Percentiles rank a stretch among this genome's conserved stretches.
Conservation (phyloP, 2,113 vertebrate species). For the Mystacornis crossleyi region DNA sequence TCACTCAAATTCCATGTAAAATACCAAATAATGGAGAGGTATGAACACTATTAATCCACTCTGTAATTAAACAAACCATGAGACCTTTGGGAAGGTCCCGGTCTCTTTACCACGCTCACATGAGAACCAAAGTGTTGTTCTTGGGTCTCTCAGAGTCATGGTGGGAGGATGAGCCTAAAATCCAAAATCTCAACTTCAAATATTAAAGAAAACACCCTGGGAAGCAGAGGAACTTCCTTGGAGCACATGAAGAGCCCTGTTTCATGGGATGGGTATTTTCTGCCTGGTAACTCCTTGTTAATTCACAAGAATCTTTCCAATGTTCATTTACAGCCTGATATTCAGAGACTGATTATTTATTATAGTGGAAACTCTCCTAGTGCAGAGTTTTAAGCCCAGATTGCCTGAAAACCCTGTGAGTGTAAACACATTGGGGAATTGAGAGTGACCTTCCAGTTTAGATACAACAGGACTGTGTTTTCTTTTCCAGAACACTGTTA, state of each 20-base stretch:
- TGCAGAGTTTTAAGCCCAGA: neutral
- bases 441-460: neutral
- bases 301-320: neutral
- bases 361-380: neutral
- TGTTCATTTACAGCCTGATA: neutral
- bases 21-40: accelerated
- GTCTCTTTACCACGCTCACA: neutral
- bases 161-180: neutral
- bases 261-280: neutral
- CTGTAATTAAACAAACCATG: neutral
- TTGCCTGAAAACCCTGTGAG: neutral
- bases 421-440: neutral
- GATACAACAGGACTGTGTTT: neutral
- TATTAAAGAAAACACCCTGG: neutral
- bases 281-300: neutral
- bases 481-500: neutral
- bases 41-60: neutral
- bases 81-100: neutral
- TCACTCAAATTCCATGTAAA: neutral
- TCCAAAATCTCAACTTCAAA: neutral
- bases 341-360: neutral
- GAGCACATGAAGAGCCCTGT: neutral
- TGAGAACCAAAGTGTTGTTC: neutral
- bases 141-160: neutral
- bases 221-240: neutral